Base-by-base conservation (phyloP, 1,140 invertebrate genomes). In the Cydia splendana region DNA sequence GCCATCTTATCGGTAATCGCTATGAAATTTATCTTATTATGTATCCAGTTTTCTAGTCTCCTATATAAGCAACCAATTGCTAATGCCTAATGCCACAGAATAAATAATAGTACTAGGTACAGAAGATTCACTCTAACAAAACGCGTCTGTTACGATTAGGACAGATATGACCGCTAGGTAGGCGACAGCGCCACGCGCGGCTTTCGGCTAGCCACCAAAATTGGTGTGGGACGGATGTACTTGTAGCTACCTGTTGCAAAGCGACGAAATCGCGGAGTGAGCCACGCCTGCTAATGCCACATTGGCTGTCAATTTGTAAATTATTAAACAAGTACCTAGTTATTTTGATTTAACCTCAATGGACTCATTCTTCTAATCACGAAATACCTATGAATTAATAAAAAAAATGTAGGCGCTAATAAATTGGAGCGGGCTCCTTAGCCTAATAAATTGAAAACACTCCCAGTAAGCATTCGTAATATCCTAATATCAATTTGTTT, bases 401-500 rank as follows among this genome's bases (percentile, higher is more conserved):
- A 62, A 62, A 62, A 62, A 62, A 62, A 24, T 18, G 10, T 5
- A 18, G 15, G 18, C 6, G 24, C 57, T 24, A 69, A 71, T 38
- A 71, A 71, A 71, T 38, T 38, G 67, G n/a, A 42, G 34, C 67
- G 34, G n/a, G 30, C n/a, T 71, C 67, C 67, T 71, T 38, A 71
- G 67, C 67, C 67, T 71, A 38, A 71, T 38, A 71, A 71, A 71
- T 71, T 84, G 78, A 84, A 80, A 82, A 80, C 75, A 79, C 76
- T 78, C 76, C 79, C 76, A 80, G 84, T 81, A 82, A 84, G 79
- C 78, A 79, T 88, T 82, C 87, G 84, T 88, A 88, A 89, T 87
- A 91, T 82, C 87, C 84, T 88, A 88, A 90, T 87, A 91, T 90
- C 88, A 92, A 91, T 92, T 92, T 91, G 88, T 89, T 89, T 91